phyloP scores from a whole-genome alignment of 2,797 vertebrate species.

The Sebastes diploproa region DNA sequence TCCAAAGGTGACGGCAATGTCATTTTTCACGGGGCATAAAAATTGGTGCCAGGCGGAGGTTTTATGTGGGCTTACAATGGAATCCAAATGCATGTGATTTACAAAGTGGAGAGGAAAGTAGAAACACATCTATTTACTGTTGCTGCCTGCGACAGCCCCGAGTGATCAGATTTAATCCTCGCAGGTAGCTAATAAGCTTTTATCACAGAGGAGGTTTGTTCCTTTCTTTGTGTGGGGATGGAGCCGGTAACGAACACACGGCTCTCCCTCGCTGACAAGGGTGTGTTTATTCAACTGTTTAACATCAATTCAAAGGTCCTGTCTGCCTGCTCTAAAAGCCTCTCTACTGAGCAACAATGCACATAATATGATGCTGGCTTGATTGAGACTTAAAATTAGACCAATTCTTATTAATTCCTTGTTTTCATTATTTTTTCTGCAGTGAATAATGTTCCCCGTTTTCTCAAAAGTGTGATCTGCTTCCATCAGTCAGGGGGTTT shows the following conservation, averaged over 20 bases:
- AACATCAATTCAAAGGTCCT: constrained; percentile 48
- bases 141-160: constrained; percentile 30
- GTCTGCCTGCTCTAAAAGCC: constrained; percentile 26
- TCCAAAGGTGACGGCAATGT: constrained; percentile 72
- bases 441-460: neutral
- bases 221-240: constrained; percentile 49
- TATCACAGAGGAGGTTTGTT: constrained; percentile 53
- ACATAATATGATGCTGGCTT: constrained; percentile 19
- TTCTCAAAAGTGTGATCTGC: constrained; percentile 4
- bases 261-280: constrained; percentile 11
- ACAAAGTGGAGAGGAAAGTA: constrained; percentile 40
- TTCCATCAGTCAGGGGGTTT: constrained; percentile 1
- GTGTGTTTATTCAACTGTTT: constrained; percentile 56
- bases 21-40: constrained; percentile 59
- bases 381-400: constrained; percentile 47
- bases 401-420: constrained; percentile 20
- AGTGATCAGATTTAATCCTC: constrained; percentile 68
- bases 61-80: constrained; percentile 39
- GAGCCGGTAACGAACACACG: constrained; percentile 39
- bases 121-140: constrained; percentile 58
- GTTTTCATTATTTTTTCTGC: neutral
- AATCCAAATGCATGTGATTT: constrained; percentile 52
- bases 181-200: constrained; percentile 69
- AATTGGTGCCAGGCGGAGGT: constrained; percentile 32
- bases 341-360: constrained; percentile 33